Base-by-base conservation (phyloP, 2,888 invertebrate species). In the Agonopterix arenella region DNA sequence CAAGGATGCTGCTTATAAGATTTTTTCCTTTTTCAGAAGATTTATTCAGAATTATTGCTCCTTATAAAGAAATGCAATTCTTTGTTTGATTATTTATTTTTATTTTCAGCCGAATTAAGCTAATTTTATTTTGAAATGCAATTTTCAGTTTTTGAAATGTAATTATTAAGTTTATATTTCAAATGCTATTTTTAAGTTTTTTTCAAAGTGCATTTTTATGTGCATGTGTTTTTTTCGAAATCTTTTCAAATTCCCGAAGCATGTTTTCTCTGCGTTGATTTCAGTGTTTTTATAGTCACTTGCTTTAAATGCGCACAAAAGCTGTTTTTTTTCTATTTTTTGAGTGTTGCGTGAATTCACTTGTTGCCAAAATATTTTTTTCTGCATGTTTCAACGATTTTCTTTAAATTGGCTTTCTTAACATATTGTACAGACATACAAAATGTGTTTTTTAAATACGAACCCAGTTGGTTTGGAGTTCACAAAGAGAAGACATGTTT, bases 231-330 rank as follows among this genome's bases (percentile, higher is more conserved):
- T 16, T 61, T 59, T 62, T 57, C 11, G 46, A 51, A 50, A 51
- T 46, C 56, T 38, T 54, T 52, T 61, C 66, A 59, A 55, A 55
- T 51, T 64, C 67, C 68, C 65, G 62, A 74, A 74, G 86, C 84
- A 85, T 84, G 84, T 83, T 79, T 81, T 80, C 80, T 80, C 74
- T 58, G 62, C 73, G 72, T 68, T 67, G 66, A 54, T 45, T 64
- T 65, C 59, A 59, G 56, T 68, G 65, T 71, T 70, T 69, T 75
- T 73, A 13, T 8, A 72, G 73, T 71, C 72, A 76, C 75, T 80
- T 68, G 80, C 78, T 81, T 80, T 59, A 49, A 62, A 62, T 59
- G 56, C 59, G 73, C 74, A 69, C 72, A 64, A 45, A 51, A 45
- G 46, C 40, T 48, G 28, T 50, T 36, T 40, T 50, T 43, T 48